Conservation (phyloP, 2,113 vertebrate species). For the Gnathonemus longibarbis region DNA sequence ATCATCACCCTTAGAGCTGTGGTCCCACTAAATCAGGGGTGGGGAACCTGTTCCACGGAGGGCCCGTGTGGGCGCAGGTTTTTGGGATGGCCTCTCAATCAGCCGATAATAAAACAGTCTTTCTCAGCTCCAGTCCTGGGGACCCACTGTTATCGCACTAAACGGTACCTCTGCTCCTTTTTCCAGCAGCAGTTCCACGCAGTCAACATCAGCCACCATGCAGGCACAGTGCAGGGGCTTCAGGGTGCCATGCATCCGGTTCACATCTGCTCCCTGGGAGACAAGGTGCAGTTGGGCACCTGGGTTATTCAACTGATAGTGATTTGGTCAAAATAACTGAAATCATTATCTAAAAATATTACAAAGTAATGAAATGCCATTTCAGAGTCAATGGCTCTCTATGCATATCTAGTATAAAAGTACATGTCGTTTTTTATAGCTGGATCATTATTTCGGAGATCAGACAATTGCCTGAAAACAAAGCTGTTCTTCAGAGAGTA, state of each 20-base stretch:
- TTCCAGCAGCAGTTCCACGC: constrained; percentile 86
- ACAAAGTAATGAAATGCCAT: background rate
- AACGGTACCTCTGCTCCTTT: constrained; percentile 83
- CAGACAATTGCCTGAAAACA: background rate
- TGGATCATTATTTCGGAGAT: background rate
- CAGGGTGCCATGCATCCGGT: constrained; percentile 89
- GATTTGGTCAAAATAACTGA: background rate
- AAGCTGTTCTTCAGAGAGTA: background rate
- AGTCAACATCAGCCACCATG: constrained; percentile 92
- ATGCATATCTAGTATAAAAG: background rate
- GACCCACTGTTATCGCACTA: no score
- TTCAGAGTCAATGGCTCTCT: background rate
- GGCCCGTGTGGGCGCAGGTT: no score
- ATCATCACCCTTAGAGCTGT: background rate
- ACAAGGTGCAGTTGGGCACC: background rate
- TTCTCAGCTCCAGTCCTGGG: no score
- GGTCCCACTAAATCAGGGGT: background rate
- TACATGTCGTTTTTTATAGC: background rate
- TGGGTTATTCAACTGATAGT: background rate
- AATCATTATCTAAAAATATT: background rate
- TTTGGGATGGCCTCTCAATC: no score
- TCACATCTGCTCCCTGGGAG: constrained; percentile 84
- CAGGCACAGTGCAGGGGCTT: constrained; percentile 95
- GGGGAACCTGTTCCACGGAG: no score
- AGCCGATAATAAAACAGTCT: no score